Conservation (phyloP, 1,140 invertebrate species). For the Brachionus calyciflorus region DNA sequence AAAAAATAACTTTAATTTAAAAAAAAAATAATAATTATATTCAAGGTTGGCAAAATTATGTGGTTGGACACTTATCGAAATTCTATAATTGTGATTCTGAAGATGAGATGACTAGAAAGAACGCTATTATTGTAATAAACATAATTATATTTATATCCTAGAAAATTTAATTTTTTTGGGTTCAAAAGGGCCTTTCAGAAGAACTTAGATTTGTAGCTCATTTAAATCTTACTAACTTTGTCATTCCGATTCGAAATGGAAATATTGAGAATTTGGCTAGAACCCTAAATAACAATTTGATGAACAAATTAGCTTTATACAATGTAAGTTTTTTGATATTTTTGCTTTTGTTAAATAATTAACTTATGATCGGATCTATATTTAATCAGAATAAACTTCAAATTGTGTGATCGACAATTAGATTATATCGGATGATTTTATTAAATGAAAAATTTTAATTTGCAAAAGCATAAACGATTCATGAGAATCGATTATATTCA, state of each 20-base stretch:
- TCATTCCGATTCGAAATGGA: not conserved
- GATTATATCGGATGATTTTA: no score
- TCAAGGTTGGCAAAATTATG: conserved; percentile 42
- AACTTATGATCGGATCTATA: no score
- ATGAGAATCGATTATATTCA: no score
- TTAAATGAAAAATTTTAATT: no score
- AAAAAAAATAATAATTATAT: no score
- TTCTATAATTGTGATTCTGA: conserved; percentile 35
- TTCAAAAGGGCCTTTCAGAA: conserved; percentile 6
- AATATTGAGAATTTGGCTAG: conserved; percentile 18
- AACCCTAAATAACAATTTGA: not conserved
- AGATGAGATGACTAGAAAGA: not conserved
- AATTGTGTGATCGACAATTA: no score
- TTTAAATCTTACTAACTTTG: conserved; percentile 27
- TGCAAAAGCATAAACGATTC: no score
- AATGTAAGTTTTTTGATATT: not conserved
- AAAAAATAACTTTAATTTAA: not conserved
- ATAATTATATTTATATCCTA: not conserved
- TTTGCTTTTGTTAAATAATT: no score
- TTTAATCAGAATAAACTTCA: no score
- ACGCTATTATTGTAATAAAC: conserved; percentile 6
- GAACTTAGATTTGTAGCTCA: conserved; percentile 31
- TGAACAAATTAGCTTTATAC: conserved; percentile 17
- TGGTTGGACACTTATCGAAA: not conserved
- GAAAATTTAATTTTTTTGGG: not conserved